Conservation (phyloP, 2,113 vertebrate genomes). For the Corydoras maculifer region DNA sequence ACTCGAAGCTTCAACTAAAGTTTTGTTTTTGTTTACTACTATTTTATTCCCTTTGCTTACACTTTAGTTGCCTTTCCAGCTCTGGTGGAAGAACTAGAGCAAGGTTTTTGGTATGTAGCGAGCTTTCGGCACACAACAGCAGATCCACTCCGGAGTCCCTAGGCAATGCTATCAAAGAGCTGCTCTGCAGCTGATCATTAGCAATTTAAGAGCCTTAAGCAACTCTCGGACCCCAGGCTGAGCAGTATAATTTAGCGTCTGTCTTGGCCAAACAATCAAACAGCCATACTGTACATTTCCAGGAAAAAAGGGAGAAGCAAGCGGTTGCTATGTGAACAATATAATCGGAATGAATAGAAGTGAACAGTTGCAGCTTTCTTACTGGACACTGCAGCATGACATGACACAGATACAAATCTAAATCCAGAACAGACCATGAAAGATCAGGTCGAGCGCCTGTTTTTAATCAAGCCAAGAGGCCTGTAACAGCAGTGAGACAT, state of each 20-base stretch:
- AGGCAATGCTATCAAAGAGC: conserved; percentile 46
- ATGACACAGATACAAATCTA: too few relatives aligned
- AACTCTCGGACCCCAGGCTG: conserved; percentile 51
- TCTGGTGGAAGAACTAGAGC: conserved; percentile 32
- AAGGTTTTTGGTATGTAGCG: conserved; percentile 27
- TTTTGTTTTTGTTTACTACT: neutral
- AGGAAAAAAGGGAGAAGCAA: conserved; percentile 13
- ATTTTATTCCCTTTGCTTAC: conserved; percentile 9
- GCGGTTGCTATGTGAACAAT: conserved; percentile 42
- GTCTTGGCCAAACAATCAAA: conserved; percentile 62
- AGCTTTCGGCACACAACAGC: conserved; percentile 36
- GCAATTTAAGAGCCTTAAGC: conserved; percentile 57
- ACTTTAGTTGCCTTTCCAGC: conserved; percentile 18
- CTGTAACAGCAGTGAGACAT: too few relatives aligned
- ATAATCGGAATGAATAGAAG: neutral
- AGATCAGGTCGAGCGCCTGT: too few relatives aligned
- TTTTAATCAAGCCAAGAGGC: too few relatives aligned
- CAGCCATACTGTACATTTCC: conserved; percentile 53
- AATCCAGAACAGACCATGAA: too few relatives aligned
- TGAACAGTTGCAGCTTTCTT: too few relatives aligned
- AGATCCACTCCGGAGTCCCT: conserved; percentile 41
- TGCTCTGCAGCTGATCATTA: conserved; percentile 64
- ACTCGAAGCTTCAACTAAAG: neutral
- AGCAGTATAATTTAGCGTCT: conserved; percentile 58
- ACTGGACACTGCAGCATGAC: too few relatives aligned